These are phyloP conservation scores for Catocala sponsa DNA, from an alignment of 2,888 invertebrate genomes.

Conservation along the genomic window DNA sequence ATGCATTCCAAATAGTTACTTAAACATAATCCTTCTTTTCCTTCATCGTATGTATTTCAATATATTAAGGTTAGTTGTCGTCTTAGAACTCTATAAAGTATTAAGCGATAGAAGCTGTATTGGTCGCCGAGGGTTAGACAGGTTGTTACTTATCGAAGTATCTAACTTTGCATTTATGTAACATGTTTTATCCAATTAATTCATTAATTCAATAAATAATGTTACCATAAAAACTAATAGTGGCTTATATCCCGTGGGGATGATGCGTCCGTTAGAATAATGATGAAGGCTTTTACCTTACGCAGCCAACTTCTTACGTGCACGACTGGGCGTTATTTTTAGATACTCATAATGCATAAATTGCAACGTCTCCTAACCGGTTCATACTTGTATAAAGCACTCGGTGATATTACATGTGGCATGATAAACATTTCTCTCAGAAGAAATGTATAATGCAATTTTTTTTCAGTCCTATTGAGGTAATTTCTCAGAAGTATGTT, in stretches of 20 bases:
- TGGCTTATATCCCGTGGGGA: conserved; percentile 32
- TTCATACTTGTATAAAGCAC: conserved; percentile 27
- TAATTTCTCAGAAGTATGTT: conserved; percentile 8
- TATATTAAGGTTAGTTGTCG: too few relatives aligned
- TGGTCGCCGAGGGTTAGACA: background rate
- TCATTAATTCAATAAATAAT: conserved; percentile 41
- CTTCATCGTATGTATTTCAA: too few relatives aligned
- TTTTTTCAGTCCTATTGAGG: background rate
- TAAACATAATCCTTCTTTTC: too few relatives aligned
- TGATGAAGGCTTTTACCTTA: conserved; percentile 32
- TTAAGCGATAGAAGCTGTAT: background rate
- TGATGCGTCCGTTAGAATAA: conserved; percentile 40
- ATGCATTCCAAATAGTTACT: too few relatives aligned
- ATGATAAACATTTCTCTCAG: conserved; percentile 29
- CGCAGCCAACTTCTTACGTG: conserved; percentile 26
- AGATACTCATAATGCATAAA: conserved; percentile 42
- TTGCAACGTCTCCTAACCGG: conserved; percentile 41
- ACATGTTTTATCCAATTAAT: conserved; percentile 33
- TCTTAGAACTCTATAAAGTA: background rate
- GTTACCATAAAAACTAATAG: conserved; percentile 40
- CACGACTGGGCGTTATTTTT: conserved; percentile 36
- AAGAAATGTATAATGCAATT: conserved; percentile 15
- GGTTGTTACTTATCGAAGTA: conserved; percentile 1
- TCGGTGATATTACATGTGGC: conserved; percentile 22
- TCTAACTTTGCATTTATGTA: conserved; percentile 23